A percentile compares a stretch with the other conserved stretches of the same genome.
These are phyloP conservation scores for Coturnix japonica DNA, from an alignment of 2,113 vertebrate species.

Conservation along the genomic window DNA sequence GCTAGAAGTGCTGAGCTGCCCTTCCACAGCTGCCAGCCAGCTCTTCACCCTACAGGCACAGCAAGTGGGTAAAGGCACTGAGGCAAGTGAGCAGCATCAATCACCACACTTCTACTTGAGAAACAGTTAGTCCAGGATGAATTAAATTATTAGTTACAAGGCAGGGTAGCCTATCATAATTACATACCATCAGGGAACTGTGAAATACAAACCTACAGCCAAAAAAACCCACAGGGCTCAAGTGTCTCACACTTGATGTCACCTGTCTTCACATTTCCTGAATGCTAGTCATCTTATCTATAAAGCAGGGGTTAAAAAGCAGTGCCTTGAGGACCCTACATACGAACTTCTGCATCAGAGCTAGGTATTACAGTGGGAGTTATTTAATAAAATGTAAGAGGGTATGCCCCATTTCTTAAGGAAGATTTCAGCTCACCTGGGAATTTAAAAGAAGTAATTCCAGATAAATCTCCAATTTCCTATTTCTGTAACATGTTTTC, in stretches of 20 bases:
- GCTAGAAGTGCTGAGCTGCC: neutral
- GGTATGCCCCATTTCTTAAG: neutral
- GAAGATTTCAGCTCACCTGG: constrained; percentile 17
- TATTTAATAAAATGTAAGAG: neutral
- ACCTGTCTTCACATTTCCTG: neutral
- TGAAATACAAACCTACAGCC: neutral
- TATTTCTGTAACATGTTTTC: neutral
- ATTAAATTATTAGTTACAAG: neutral
- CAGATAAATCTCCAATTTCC: constrained; percentile 12
- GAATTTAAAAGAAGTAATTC: neutral
- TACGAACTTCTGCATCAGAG: neutral
- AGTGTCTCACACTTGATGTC: neutral
- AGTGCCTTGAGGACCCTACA: neutral
- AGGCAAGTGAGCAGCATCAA: rapidly evolving
- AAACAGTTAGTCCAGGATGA: neutral
- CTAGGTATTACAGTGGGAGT: neutral
- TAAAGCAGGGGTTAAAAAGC: neutral
- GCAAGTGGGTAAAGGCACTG: rapidly evolving
- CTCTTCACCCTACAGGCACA: rapidly evolving
- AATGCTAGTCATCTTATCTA: neutral
- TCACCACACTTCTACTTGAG: neutral
- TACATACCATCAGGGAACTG: neutral
- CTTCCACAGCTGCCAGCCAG: neutral
- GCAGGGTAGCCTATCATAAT: neutral
- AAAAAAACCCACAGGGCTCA: neutral